Evolutionary conservation across 2,888 invertebrate species (phyloP).

Genomic region (Nemapogon koenigi): DNA sequence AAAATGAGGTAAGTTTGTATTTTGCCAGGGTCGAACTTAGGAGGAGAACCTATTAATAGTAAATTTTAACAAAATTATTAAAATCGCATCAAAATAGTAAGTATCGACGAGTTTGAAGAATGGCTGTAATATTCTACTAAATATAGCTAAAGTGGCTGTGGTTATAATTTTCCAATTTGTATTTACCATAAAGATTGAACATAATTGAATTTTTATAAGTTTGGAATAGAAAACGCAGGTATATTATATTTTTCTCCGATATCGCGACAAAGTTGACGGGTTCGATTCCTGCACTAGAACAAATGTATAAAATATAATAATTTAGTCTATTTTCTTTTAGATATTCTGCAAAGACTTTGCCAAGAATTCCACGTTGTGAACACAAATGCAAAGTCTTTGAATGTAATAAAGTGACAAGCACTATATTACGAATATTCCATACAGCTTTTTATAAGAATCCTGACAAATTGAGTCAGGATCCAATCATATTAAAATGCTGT

Average conservation of each 20-base stretch:
- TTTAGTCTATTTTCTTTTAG: neutral
- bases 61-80: neutral
- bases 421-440: constrained; percentile 4
- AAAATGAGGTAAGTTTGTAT: constrained; percentile 5
- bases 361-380: constrained; percentile 4
- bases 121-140: too few relatives aligned
- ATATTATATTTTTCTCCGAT: neutral
- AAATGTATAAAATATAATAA: neutral
- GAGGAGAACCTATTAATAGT: neutral
- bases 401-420: constrained; percentile 5
- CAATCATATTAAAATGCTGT: constrained; percentile 6
- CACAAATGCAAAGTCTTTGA: constrained; percentile 6
- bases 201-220: too few relatives aligned
- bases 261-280: neutral
- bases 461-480: constrained; percentile 2
- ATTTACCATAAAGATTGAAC: too few relatives aligned
- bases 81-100: neutral
- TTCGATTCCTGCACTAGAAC: neutral
- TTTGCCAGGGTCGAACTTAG: constrained; percentile 1
- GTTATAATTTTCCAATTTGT: too few relatives aligned
- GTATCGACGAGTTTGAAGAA: neutral
- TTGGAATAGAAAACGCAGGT: neutral
- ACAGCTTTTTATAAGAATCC: constrained; percentile 6
- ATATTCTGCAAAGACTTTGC: neutral
- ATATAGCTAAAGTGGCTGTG: too few relatives aligned